These are phyloP conservation scores for Lagopus leucura DNA, from an alignment of 2,113 vertebrate genomes.

Conservation along the genomic window DNA sequence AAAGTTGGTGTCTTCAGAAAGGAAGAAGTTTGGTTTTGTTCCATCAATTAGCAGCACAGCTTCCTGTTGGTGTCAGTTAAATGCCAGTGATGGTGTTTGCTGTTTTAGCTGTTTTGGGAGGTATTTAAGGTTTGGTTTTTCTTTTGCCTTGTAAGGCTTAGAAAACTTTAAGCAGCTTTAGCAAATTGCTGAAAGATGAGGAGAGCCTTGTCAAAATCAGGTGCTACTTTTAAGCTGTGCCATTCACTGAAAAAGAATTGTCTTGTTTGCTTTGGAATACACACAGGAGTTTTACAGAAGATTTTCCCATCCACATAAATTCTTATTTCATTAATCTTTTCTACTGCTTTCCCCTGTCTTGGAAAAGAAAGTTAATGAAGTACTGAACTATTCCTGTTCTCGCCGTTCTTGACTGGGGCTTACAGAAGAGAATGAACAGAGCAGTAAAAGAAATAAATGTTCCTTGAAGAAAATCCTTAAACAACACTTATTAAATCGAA, in stretches of 20 bases:
- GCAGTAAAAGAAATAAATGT: not conserved
- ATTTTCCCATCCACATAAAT: not conserved
- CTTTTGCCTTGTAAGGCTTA: not conserved
- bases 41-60: not conserved
- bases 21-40: not conserved
- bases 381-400: not conserved
- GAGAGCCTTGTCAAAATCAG: not conserved
- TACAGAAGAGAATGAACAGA: not conserved
- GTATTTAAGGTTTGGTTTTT: not conserved
- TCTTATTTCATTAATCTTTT: not conserved
- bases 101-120: not conserved
- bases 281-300: not conserved
- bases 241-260: not conserved
- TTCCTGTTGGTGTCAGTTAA: not conserved
- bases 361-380: not conserved
- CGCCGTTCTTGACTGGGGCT: not conserved
- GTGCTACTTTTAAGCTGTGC: not conserved
- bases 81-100: not conserved
- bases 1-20: not conserved
- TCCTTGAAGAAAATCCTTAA: not conserved
- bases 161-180: not conserved
- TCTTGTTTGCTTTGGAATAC: not conserved
- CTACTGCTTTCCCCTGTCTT: not conserved
- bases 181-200: not conserved
- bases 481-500: not conserved